phyloP scores from a whole-genome alignment of 2,888 invertebrate genomes.

The Timema cristinae region DNA sequence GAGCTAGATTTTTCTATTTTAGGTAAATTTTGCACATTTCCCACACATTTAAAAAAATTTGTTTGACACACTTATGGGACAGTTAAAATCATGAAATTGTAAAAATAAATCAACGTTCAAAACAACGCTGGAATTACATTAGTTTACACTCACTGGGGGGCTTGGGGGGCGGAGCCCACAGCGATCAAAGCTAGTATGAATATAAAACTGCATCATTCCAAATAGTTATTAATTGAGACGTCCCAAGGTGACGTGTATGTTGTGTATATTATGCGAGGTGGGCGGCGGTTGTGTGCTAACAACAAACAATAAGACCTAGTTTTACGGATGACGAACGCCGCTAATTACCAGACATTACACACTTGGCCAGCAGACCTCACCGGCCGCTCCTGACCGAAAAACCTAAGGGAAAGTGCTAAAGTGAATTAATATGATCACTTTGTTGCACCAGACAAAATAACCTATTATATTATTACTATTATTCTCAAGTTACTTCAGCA shows the following conservation, averaged over 20 bases:
- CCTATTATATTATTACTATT: too few relatives aligned
- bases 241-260: neutral
- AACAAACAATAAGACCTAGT: neutral
- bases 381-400: neutral
- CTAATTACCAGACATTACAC: conserved; percentile 24
- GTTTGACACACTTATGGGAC: too few relatives aligned
- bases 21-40: too few relatives aligned
- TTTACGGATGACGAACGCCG: conserved; percentile 16
- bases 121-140: too few relatives aligned
- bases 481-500: too few relatives aligned
- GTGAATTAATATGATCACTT: conserved; percentile 12
- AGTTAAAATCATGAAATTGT: too few relatives aligned
- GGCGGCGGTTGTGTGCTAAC: neutral
- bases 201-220: too few relatives aligned
- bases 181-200: neutral
- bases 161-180: neutral
- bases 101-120: too few relatives aligned
- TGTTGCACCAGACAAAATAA: conserved; percentile 9
- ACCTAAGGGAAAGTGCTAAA: conserved; percentile 25
- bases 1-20: too few relatives aligned
- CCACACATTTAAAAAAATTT: too few relatives aligned
- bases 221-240: neutral
- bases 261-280: neutral
- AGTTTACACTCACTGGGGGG: too few relatives aligned
- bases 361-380: conserved; percentile 20